Base-by-base conservation (phyloP, 1,140 invertebrate species). In the Eufriesea mexicana region DNA sequence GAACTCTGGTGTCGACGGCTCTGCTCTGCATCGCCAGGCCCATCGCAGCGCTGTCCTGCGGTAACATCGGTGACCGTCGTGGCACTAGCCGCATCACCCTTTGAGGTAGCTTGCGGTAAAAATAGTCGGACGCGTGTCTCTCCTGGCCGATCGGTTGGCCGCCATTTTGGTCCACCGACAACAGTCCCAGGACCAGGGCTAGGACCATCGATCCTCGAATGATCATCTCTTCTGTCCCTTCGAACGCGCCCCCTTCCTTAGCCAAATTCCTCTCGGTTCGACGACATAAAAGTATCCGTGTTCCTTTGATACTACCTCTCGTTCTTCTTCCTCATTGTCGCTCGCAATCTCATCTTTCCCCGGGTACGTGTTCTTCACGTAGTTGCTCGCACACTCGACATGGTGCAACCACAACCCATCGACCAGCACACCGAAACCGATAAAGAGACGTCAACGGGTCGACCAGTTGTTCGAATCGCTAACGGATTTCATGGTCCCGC, bases 1-100 rank as follows among this genome's bases (percentile, higher is more conserved):
- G 97, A 49, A 98, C 97, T 81, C 97, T 95, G 28, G 97, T 98
- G 90, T 98, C 97, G 59, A 98, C 97, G 23, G 97, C 96, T 80
- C 97, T 95, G 73, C 97, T 97, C 93, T 98, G 97, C 97, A 98
- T 98, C 92, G 97, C 96, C 85, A 95, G 78, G 35, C 92, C 90
- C 81, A 91, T 87, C 71, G 88, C 80, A 62, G 89, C 67, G 86
- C 88, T 84, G 85, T 93, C 90, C 90, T 92, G 86, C 74, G 91
- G 89, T 85, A 92, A 51, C 94, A 91, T 92, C 74, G 91, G 89
- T 59, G 92, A 93, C 35, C 92, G 89, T 67, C 94, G 91, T 49
- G 94, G 94, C 68, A 94, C 93, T 51, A 94, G 88, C 51, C 95
- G 93, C 55, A 91, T 92, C 47, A 93, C 92, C 82, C 90, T 92